Conservation (phyloP, 2,113 vertebrate species). For the cattle (Bos taurus) region ARS-UCD2.0 NC_037345.1:23682501-23683000, state of each 20-base stretch:
- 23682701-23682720: neutral
- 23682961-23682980: no score
- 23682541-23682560: neutral
- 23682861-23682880: neutral
- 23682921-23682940: neutral
- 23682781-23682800: neutral
- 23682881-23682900: neutral
- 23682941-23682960: neutral
- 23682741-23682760: fast-evolving
- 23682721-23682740: neutral
- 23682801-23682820: neutral
- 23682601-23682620: neutral
- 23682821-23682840: neutral
- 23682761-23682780: no score
- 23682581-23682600: neutral
- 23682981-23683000: neutral
- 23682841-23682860: neutral
- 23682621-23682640: neutral
- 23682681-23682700: neutral
- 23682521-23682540: neutral
- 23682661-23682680: neutral
- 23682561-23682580: neutral
- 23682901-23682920: no score
- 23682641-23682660: no score
- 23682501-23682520: neutral